Base-by-base conservation (phyloP, 1,140 invertebrate species). In the Lasioglossum baleicum region DNA sequence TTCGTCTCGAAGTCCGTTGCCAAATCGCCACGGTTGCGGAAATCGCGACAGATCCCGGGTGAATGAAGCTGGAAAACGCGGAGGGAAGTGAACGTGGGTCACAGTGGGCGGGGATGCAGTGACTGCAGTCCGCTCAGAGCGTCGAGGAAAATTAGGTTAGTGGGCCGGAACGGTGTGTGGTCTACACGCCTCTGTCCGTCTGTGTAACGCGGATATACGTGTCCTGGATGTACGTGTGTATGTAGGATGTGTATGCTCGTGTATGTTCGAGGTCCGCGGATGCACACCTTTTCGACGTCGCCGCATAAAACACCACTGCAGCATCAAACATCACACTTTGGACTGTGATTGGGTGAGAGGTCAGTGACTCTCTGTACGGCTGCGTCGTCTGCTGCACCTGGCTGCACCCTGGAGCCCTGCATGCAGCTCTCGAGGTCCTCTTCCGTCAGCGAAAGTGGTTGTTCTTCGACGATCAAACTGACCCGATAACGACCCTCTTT, bases 221-320 rank as follows among this genome's bases (percentile, higher is more conserved):
- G 44, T 48, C 11, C 10, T 11, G 44, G 2, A 10, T 48, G 44
- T 48, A 10, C 44, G 44, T 56, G 4, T 56, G 15, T 56, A 15
- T 56, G 17, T 5, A 7, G 17, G 51, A 26, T 7, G 17, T n/a
- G 20, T 56, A 5, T 51, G 51, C 13, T 2, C 13, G 17, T 20
- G 51, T 17, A 20, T 15, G 51, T 20, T 15, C 5, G 51, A 53
- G 51, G 35, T 68, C 61, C 68, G 53, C 31, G 66, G 61, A 61
- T 71, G 86, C 90, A 82, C 86, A 92, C 91, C 90, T 92, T 92
- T 92, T 87, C 87, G 88, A 87, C 89, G 89, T 75, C 86, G 88
- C 84, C 89, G 88, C 81, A 91, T 88, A 88, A 92, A 91, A 87
- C 90, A 90, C 88, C 91, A 90, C 90, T 91, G 91, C 90, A 90